Conservation (phyloP, 2,113 vertebrate genomes). For the Oreochromis niloticus region DNA sequence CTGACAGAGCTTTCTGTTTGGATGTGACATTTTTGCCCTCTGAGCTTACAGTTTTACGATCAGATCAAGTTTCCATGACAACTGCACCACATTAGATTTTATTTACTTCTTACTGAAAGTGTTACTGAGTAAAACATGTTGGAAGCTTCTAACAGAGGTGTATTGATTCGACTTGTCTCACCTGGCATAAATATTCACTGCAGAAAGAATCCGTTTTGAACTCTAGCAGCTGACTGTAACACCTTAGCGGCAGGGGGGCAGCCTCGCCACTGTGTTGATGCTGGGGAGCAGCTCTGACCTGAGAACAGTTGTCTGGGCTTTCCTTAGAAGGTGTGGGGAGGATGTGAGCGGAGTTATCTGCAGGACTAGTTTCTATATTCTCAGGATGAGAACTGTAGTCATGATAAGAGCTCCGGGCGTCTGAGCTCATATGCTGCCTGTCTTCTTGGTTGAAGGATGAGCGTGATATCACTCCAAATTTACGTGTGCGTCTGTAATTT, state of each 20-base stretch:
- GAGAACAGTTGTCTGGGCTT: slow-evolving; percentile 3
- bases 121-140: neutral
- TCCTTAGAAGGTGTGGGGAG: slow-evolving; percentile 8
- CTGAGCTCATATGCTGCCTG: slow-evolving; percentile 57
- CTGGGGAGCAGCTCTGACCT: slow-evolving; percentile 8
- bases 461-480: slow-evolving; percentile 90
- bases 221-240: slow-evolving; percentile 68
- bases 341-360: neutral
- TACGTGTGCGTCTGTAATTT: slow-evolving; percentile 84
- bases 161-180: slow-evolving; percentile 44
- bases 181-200: slow-evolving; percentile 74
- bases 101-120: neutral
- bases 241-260: slow-evolving; percentile 48
- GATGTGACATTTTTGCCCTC: neutral
- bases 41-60: neutral
- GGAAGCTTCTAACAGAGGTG: slow-evolving; percentile 22
- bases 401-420: slow-evolving; percentile 10
- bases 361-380: slow-evolving; percentile 64
- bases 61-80: neutral
- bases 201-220: slow-evolving; percentile 60
- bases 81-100: neutral
- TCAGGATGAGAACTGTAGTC: slow-evolving; percentile 19
- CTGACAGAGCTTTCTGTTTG: neutral
- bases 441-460: slow-evolving; percentile 63
- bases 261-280: slow-evolving; percentile 25